Percentiles rank a stretch among this genome's conserved stretches.
Evolutionary conservation across 2,113 vertebrate species (phyloP).

Genomic region (human (Homo sapiens)): GRCh38 chr2:167967001-167967500

Average conservation of each 20-base stretch:
- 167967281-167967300: not conserved
- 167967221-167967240: not conserved
- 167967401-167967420: too few species aligned
- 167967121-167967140: not conserved
- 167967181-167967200: not conserved
- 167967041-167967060: conserved; percentile 47
- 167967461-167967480: not conserved
- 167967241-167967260: not conserved
- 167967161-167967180: not conserved
- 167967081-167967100: not conserved
- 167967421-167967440: not conserved
- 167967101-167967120: not conserved
- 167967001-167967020: conserved; percentile 77
- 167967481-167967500: not conserved
- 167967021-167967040: conserved; percentile 67
- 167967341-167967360: not conserved
- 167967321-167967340: not conserved
- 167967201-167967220: not conserved
- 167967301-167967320: not conserved
- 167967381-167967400: not conserved
- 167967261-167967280: not conserved
- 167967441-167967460: not conserved
- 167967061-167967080: not conserved
- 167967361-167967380: not conserved
- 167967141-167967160: not conserved